Conservation (phyloP, 1,140 invertebrate species). For the Portunus trituberculatus region DNA sequence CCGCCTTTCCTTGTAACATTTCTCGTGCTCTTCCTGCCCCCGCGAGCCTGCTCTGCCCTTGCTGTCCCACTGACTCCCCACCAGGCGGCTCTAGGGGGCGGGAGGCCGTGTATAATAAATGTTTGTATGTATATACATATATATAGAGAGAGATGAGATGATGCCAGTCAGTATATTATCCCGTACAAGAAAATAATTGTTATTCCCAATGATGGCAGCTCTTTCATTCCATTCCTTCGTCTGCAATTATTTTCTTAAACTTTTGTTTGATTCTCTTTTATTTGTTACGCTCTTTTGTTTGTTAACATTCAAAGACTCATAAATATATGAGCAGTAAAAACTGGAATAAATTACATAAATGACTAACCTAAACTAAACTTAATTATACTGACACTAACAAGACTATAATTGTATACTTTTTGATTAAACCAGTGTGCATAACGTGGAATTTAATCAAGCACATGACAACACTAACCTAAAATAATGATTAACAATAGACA, state of each 20-base stretch:
- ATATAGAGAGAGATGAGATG: constrained; percentile 38
- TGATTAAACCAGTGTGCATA: not conserved
- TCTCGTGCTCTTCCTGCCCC: not conserved
- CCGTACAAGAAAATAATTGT: constrained; percentile 38
- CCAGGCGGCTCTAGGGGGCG: not conserved
- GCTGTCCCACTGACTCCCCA: not conserved
- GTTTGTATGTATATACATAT: constrained; percentile 52
- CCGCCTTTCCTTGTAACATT: not conserved
- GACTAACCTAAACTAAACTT: not conserved
- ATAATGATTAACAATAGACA: not conserved
- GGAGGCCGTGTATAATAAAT: constrained; percentile 9
- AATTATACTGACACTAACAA: not conserved
- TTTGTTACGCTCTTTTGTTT: not conserved
- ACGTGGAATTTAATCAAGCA: not conserved
- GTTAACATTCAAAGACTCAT: not conserved
- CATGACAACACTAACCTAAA: not conserved
- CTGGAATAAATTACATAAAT: too few relatives aligned
- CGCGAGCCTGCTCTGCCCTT: not conserved
- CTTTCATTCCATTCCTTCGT: not conserved
- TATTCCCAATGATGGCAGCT: constrained; percentile 17
- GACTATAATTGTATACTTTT: too few relatives aligned
- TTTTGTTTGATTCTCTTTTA: not conserved
- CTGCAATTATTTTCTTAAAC: not conserved
- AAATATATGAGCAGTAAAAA: not conserved
- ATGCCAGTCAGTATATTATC: constrained; percentile 20